Evolutionary conservation across 2,888 invertebrate species (phyloP), one percentile per base, ranked within the genome.

Genomic region (Eilema sororculum): DNA sequence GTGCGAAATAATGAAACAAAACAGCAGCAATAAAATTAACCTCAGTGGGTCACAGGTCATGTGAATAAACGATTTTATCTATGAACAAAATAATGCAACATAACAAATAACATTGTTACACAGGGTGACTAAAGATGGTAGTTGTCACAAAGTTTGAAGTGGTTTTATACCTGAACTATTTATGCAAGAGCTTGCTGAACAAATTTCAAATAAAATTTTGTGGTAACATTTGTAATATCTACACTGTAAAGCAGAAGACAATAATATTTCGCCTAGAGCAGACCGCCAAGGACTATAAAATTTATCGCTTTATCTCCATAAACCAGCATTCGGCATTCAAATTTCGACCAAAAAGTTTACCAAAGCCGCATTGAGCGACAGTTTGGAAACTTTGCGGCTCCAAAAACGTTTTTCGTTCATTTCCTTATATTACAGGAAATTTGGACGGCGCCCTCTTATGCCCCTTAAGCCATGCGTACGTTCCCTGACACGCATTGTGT

Each of bases 401-500:
- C 71, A 79, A 81, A 87, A 89, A 87, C 52, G 87, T 86, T 87
- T 93, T 90, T 88, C 88, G 89, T 93, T 91, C 90, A 91, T 93
- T 93, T 92, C 88, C 90, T 91, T 86, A 93, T 93, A 92, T 92
- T 87, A 87, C 86, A 87, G 91, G 89, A 90, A 91, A 91, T 90
- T 90, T 88, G 87, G 89, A 83, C 58, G 73, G 65, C 73, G 33
- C 63, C 72, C 72, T 37, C 68, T 72, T 68, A 81, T 81, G 87
- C 89, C 78, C 84, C 92, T 90, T 91, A 87, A 89, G 90, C 90
- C 90, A 89, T 89, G 89, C 90, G 93, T 91, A 89, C 87, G 80
- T 78, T 78, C 86, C 85, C 81, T 90, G 94, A 94, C 94, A 89
- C 91, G 92, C 93, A 94, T 94, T 94, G 94, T 94, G 86, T 85